phyloP scores from a whole-genome alignment of 2,797 vertebrate species.

The Halcyon chelicuti region DNA sequence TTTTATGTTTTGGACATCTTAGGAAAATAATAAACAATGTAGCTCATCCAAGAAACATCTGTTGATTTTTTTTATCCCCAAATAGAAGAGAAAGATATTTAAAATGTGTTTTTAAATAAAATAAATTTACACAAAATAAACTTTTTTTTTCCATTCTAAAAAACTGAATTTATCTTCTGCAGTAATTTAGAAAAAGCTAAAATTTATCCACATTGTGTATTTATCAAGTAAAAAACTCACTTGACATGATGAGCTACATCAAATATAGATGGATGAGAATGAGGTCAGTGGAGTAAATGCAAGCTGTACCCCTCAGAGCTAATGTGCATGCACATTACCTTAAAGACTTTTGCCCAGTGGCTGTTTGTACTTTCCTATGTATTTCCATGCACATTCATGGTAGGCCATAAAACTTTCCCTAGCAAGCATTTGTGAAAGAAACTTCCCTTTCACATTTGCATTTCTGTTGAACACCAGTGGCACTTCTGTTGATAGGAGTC shows the following conservation, averaged over 20 bases:
- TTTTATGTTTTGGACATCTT: conserved; percentile 13
- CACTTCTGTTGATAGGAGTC: background rate
- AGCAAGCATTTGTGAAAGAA: background rate
- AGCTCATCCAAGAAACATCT: conserved; percentile 30
- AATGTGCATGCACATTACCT: background rate
- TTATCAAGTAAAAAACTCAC: background rate
- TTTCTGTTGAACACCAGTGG: background rate
- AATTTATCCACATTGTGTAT: background rate
- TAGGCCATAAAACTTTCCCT: background rate
- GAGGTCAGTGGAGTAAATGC: conserved; percentile 17
- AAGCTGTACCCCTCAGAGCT: conserved; percentile 2
- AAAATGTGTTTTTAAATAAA: conserved; percentile 61
- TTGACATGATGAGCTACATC: background rate
- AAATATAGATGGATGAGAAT: conserved; percentile 42
- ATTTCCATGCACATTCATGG: background rate
- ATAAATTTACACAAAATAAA: background rate
- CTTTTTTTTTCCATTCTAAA: background rate
- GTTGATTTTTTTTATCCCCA: background rate
- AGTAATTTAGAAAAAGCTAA: background rate
- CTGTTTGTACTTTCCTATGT: background rate
- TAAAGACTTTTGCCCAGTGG: background rate
- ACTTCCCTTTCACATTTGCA: background rate
- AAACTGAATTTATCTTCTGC: background rate
- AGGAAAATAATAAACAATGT: conserved; percentile 32
- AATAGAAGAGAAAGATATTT: conserved; percentile 25